These are phyloP conservation scores for Hemichromis elongatus DNA, from an alignment of 2,113 vertebrate species.

Conservation along the genomic window DNA sequence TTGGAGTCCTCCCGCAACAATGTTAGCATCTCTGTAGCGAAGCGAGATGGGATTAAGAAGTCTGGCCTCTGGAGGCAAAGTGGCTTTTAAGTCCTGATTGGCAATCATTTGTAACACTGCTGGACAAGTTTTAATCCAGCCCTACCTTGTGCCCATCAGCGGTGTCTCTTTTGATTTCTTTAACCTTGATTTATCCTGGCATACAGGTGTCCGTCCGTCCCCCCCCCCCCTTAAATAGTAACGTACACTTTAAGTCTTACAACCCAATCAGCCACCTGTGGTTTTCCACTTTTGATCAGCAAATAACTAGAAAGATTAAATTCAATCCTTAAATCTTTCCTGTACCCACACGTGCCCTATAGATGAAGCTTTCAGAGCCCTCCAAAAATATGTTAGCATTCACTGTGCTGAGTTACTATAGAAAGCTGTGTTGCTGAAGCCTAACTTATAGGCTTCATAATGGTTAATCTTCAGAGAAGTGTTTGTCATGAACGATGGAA, in stretches of 20 bases:
- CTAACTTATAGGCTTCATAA: neutral
- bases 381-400: neutral
- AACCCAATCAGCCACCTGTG: constrained; percentile 24
- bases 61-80: constrained; percentile 39
- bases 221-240: neutral
- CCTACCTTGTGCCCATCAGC: constrained; percentile 25
- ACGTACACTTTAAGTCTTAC: neutral
- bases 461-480: neutral
- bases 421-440: neutral
- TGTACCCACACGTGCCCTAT: neutral
- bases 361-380: neutral
- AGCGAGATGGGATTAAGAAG: constrained; percentile 43
- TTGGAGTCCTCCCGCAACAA: constrained; percentile 52
- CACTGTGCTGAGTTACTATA: neutral
- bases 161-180: constrained; percentile 41
- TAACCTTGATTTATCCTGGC: constrained; percentile 50
- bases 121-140: constrained; percentile 54
- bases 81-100: constrained; percentile 58
- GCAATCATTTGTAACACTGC: constrained; percentile 53
- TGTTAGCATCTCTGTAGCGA: constrained; percentile 48
- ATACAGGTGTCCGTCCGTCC: neutral
- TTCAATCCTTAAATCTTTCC: neutral
- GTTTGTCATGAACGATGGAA: neutral
- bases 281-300: constrained; percentile 7
- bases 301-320: neutral